Evolutionary conservation across 2,113 vertebrate species (phyloP), one percentile per base, ranked within the genome.

Genomic region (Ardeotis arabs): DNA sequence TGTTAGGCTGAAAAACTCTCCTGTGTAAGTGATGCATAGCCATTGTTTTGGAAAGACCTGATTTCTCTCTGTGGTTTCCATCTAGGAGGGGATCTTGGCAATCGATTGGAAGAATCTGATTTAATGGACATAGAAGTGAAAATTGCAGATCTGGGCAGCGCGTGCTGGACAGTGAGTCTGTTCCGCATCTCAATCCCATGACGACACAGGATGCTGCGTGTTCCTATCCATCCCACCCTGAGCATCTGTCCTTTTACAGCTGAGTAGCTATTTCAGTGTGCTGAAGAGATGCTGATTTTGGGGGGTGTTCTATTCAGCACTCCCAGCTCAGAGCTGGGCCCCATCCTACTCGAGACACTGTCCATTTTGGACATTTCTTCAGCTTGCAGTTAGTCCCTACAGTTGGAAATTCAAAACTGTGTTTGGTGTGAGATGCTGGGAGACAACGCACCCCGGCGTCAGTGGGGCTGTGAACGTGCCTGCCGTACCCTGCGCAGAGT

Each of bases 141-240:
- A 97, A 99, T 99, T n/a, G 98, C 98, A 87, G 99, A 99, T 91
- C 97, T 99, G 70, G 99, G 98, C 68, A 99, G 98, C 12, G 98
- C 98, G 1, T 99, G 99, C 96, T 99, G 99, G 99, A 98, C 98
- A 77, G 99, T 99, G 84, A 98, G 99, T 98, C 39, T 44, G 17
- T 52, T 69, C 60, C 0, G 0, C 29, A 55, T 66, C 77, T 60
- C 39, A 14, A 2, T 62, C 58, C 21, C 6, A 1, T 20, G 68
- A 56, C 1, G 5, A n/a, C 7, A 3, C 1, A 2, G 49, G 83
- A 84, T 22, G 31, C 39, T 41, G 53, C 12, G 31, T 63, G 28
- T 41, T 52, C 55, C 44, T n/a, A 75, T 77, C 79, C 49, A 35
- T 19, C 24, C 37, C 25, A 56, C 64, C 24, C 12, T 7, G 4